phyloP scores from a whole-genome alignment of 2,888 invertebrate species.

The Matsumyia berberina region DNA sequence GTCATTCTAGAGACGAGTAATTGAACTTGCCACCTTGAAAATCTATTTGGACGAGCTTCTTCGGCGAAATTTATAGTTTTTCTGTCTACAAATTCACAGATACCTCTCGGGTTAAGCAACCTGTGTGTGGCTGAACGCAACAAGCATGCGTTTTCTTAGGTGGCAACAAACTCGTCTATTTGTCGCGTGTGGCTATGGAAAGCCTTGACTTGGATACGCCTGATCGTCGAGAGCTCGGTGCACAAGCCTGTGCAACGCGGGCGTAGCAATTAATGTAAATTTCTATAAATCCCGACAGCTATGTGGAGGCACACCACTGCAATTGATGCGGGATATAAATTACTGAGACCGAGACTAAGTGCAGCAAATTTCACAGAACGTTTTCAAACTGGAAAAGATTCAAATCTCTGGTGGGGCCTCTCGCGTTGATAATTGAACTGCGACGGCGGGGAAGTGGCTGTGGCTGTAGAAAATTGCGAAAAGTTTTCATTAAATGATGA shows the following conservation, averaged over 20 bases:
- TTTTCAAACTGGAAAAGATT: constrained; percentile 49
- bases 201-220: constrained; percentile 68
- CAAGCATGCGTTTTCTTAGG: constrained; percentile 49
- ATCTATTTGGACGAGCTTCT: constrained; percentile 26
- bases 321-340: constrained; percentile 60
- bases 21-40: constrained; percentile 75
- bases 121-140: constrained; percentile 36
- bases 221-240: constrained; percentile 12
- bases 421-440: constrained; percentile 12
- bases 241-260: constrained; percentile 9
- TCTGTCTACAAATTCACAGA: constrained; percentile 18
- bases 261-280: constrained; percentile 49
- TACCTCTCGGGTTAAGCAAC: constrained; percentile 30
- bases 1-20: constrained; percentile 38
- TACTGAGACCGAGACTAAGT: constrained; percentile 47
- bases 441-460: not conserved
- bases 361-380: constrained; percentile 50
- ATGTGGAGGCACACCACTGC: constrained; percentile 15
- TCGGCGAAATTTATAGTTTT: constrained; percentile 3
- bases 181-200: constrained; percentile 28
- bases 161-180: constrained; percentile 63
- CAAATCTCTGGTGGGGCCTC: constrained; percentile 40
- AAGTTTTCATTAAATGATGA: constrained; percentile 65
- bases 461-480: constrained; percentile 20
- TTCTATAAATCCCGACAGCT: constrained; percentile 30